Evolutionary conservation across 2,113 vertebrate genomes (phyloP).

Genomic region (Cichladusa arquata): DNA sequence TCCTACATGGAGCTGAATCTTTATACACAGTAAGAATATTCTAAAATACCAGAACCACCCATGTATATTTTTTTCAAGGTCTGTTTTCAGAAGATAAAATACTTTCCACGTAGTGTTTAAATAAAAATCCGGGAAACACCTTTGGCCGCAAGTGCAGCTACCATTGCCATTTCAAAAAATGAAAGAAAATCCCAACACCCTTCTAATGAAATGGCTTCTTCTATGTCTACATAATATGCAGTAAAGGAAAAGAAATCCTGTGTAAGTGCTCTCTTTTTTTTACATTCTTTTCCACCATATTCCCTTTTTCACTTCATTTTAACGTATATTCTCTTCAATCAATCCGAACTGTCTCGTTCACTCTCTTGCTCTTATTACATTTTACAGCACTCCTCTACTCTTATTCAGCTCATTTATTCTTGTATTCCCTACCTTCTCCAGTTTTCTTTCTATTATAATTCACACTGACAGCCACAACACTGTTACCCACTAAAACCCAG

Average conservation of each 20-base stretch:
- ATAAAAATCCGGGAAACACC: background rate
- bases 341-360: background rate
- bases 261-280: background rate
- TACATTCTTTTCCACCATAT: background rate
- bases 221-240: background rate
- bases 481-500: background rate
- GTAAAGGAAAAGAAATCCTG: background rate
- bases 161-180: background rate
- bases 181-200: background rate
- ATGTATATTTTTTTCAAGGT: background rate
- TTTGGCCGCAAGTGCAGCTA: background rate
- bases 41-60: background rate
- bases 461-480: background rate
- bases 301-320: background rate
- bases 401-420: background rate
- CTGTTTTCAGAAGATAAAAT: background rate
- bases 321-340: background rate
- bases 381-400: background rate
- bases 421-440: background rate
- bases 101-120: background rate
- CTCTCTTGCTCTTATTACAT: background rate
- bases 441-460: background rate
- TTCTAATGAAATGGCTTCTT: background rate
- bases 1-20: background rate
- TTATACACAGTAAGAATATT: background rate